phyloP scores from a whole-genome alignment of 2,888 invertebrate species.

The Mimachlamys varia region DNA sequence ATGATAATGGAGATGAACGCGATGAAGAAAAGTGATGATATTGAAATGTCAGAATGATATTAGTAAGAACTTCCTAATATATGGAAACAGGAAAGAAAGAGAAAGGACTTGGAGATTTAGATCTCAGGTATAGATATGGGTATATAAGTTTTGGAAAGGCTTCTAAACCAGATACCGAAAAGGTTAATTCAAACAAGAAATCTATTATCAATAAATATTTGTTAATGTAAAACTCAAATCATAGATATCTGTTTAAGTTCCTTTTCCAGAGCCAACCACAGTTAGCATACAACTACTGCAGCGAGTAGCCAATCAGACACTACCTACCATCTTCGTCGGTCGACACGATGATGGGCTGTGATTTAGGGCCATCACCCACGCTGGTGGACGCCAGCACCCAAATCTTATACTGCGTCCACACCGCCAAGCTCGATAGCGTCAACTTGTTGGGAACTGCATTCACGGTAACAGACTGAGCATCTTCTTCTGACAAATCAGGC shows the following conservation, averaged over 20 bases:
- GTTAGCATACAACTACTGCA: slow-evolving; percentile 24
- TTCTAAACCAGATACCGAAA: background rate
- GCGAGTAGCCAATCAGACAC: slow-evolving; percentile 22
- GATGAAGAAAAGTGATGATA: background rate
- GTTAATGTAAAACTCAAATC: background rate
- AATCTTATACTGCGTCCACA: slow-evolving; percentile 98
- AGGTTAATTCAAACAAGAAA: background rate
- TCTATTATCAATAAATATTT: background rate
- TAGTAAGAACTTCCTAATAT: background rate
- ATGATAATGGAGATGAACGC: background rate
- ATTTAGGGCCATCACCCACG: slow-evolving; percentile 96
- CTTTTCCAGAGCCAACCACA: slow-evolving; percentile 18
- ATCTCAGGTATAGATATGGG: background rate
- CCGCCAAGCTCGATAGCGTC: slow-evolving; percentile 93
- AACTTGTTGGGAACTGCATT: slow-evolving; percentile 82
- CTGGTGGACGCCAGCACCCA: slow-evolving; percentile 98
- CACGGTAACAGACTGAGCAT: slow-evolving; percentile 81
- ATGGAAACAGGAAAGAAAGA: background rate
- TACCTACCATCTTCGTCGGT: slow-evolving; percentile 99
- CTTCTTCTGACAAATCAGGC: slow-evolving; percentile 83
- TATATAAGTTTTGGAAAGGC: background rate
- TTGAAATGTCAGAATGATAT: background rate
- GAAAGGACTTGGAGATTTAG: background rate
- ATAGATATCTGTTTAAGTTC: background rate
- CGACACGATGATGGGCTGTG: slow-evolving; percentile 94